Percentiles rank a stretch among this genome's conserved stretches.
phyloP scores from a whole-genome alignment of 2,797 vertebrate genomes.

The Hemitrygon akajei region DNA sequence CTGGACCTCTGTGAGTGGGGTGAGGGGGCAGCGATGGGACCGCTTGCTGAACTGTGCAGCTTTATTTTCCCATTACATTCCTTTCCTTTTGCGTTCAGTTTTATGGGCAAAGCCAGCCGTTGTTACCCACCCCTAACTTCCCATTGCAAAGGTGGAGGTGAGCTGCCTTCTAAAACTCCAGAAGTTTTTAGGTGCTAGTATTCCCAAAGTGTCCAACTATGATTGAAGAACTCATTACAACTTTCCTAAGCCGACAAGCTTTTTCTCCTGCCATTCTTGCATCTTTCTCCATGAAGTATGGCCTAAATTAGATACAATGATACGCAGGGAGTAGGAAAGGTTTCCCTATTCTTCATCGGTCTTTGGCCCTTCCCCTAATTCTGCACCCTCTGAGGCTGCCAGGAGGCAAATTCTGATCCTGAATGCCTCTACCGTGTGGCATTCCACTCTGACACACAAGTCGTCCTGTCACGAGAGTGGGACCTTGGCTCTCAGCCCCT shows the following conservation, averaged over 20 bases:
- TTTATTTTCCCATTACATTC: no score
- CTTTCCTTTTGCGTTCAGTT: no score
- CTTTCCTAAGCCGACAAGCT: neutral
- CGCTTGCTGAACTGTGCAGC: no score
- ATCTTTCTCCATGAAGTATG: neutral
- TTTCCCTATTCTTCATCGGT: neutral
- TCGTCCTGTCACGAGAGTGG: neutral
- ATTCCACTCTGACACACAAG: neutral
- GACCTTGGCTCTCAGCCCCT: neutral
- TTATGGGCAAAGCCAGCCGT: no score
- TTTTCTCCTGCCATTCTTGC: neutral
- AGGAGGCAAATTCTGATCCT: neutral
- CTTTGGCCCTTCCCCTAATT: neutral
- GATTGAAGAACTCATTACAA: neutral
- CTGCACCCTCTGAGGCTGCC: neutral
- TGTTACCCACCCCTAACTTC: no score
- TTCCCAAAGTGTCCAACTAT: neutral
- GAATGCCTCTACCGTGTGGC: neutral
- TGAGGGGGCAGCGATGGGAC: no score
- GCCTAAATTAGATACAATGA: neutral
- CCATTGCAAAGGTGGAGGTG: no score
- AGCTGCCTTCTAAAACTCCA: no score
- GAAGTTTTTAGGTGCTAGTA: no score
- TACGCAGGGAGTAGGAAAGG: neutral
- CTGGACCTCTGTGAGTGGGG: no score